Evolutionary conservation across 2,797 vertebrate species (phyloP), one percentile per base, ranked within the genome.

Genomic region (Anguilla marmorata): DNA sequence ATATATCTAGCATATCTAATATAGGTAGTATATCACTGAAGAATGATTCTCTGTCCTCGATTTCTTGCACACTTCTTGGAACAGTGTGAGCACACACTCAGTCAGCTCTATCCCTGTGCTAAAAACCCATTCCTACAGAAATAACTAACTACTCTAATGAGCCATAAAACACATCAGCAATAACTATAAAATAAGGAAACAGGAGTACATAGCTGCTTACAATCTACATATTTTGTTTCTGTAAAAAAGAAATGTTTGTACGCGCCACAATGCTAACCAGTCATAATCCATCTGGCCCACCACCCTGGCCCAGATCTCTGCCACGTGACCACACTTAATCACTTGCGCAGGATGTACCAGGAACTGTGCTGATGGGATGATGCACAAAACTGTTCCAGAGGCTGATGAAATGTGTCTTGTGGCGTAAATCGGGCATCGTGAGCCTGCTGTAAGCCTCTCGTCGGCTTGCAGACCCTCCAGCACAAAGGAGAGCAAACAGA

Each of bases 281-380:
- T 50, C 79, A 82, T 50, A 48, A 48, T 50, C 79, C 79, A 48
- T 50, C 79, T 50, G 41, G 50, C 79, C 79, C 41, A 7, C 19
- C 58, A 60, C 4, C 24, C 41, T 11, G 7, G 5, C 79, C 79
- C 79, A 48, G 41, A 82, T 50, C 45, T 82, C 19, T 24, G 21
- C 9, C 24, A 82, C 79, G 45, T 82, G 79, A 50, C 79, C 79
- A 50, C 45, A n/a, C 41, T 80, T 80, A 41, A 80, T 80, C 76
- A 5, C 76, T 48, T n/a, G 79, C 21, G 24, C 45, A 21, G 41
- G 41, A 48, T 33, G 79, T 82, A 24, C 79, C 79, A 50, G 79
- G 45, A 82, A n/a, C 41, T 48, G 79, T 11, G 79, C 79, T 50
- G 79, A 82, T 8, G 45, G 7, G 79, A 82, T 50, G 79, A 82